phyloP scores from a whole-genome alignment of 2,797 vertebrate species.

The Platyrinchus mystaceus region DNA sequence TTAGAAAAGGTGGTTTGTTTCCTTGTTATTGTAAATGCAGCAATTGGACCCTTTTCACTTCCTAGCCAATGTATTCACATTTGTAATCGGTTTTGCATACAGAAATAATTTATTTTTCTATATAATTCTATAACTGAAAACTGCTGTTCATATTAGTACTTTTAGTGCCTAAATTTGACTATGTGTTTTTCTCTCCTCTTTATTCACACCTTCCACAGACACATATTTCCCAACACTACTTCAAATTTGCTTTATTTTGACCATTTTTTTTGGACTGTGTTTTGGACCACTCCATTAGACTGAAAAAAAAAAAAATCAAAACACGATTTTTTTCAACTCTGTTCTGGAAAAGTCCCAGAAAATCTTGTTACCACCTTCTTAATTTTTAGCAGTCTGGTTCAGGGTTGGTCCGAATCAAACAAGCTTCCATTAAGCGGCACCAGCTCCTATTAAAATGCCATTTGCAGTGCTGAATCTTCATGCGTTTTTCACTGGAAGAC shows the following conservation, averaged over 20 bases:
- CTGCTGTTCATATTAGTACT: background rate
- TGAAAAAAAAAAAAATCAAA: background rate
- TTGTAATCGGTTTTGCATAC: background rate
- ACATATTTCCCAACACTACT: background rate
- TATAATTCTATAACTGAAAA: background rate
- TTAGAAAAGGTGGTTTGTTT: background rate
- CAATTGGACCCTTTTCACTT: background rate
- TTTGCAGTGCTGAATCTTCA: background rate
- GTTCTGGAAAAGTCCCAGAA: background rate
- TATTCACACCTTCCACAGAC: background rate
- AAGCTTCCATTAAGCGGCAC: background rate
- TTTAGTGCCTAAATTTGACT: background rate
- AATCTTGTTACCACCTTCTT: background rate
- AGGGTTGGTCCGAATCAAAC: background rate
- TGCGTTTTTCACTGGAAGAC: background rate
- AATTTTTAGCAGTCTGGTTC: background rate
- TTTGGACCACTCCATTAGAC: background rate
- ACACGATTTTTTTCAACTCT: background rate
- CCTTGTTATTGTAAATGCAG: background rate
- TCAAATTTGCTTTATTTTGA: background rate
- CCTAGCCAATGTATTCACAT: background rate
- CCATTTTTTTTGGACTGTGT: background rate
- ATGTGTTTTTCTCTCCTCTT: background rate
- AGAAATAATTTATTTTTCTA: background rate
- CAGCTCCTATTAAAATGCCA: background rate